These are phyloP conservation scores for Echinometra lucunter DNA, from an alignment of 53 echinoderm and acorn worm species.

Conservation along the genomic window DNA sequence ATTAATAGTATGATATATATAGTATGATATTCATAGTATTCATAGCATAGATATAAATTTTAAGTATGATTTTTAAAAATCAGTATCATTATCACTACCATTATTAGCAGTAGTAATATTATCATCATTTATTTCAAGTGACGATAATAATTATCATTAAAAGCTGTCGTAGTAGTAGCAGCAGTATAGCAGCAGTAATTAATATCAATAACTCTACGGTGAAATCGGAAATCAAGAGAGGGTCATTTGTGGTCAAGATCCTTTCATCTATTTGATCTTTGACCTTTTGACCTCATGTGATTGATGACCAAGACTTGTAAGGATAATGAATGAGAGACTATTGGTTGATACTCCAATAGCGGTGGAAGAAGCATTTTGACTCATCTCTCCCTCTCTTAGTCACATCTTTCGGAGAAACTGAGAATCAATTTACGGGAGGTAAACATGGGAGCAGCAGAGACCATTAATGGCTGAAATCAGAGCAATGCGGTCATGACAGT, in stretches of 20 bases:
- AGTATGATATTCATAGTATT: too few species aligned
- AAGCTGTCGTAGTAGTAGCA: too few species aligned
- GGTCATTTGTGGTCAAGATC: neutral
- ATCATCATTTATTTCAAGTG: too few species aligned
- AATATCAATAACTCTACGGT: neutral
- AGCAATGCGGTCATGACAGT: neutral
- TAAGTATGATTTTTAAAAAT: too few species aligned
- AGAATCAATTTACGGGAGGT: slow-evolving; percentile 21
- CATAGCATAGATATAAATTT: too few species aligned
- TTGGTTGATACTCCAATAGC: neutral
- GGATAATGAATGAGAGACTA: slow-evolving; percentile 1
- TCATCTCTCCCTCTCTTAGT: slow-evolving; percentile 10
- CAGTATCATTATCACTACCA: too few species aligned
- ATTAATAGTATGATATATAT: too few species aligned
- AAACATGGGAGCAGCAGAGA: neutral
- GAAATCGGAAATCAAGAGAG: neutral
- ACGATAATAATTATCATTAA: too few species aligned
- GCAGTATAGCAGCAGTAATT: too few species aligned
- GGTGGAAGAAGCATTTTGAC: slow-evolving; percentile 8
- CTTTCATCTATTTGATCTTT: neutral
- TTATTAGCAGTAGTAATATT: too few species aligned
- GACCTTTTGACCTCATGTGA: neutral
- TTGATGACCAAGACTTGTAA: neutral
- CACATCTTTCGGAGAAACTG: slow-evolving; percentile 25
- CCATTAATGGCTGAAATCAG: neutral